Conservation (phyloP, 2,888 invertebrate genomes). For the Apoda limacodes region DNA sequence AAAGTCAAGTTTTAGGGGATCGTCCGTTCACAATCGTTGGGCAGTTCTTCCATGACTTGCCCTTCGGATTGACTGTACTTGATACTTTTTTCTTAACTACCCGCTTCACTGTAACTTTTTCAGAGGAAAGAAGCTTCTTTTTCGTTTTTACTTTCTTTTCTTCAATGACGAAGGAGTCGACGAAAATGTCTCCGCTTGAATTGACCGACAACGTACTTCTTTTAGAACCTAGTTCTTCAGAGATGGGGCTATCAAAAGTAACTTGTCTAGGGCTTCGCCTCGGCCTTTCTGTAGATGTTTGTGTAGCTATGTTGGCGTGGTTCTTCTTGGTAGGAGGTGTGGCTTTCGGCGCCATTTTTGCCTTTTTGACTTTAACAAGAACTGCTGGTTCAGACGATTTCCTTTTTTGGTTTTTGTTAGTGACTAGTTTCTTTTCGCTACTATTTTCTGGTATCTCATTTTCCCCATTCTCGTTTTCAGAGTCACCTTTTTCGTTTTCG, state of each 20-base stretch:
- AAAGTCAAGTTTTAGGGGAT: too few relatives aligned
- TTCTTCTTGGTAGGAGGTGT: conserved; percentile 54
- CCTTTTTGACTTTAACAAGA: conserved; percentile 41
- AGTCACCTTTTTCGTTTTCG: conserved; percentile 3
- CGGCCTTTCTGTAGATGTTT: conserved; percentile 42
- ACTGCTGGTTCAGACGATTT: conserved; percentile 42
- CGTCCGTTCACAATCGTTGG: conserved; percentile 48
- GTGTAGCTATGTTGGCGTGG: conserved; percentile 49
- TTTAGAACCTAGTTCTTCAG: conserved; percentile 36
- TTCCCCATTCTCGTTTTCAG: conserved; percentile 28
- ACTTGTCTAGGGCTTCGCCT: conserved; percentile 41
- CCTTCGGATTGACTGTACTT: conserved; percentile 33
- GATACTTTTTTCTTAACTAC: conserved; percentile 49
- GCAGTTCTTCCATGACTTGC: conserved; percentile 44
- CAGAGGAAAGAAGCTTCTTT: conserved; percentile 39
- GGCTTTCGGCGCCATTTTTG: conserved; percentile 38
- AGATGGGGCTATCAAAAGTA: conserved; percentile 50
- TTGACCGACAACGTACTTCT: conserved; percentile 28
- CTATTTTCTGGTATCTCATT: conserved; percentile 33
- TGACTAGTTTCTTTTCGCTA: conserved; percentile 20
- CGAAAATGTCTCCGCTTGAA: conserved; percentile 55
- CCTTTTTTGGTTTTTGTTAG: conserved; percentile 31
- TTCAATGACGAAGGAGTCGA: conserved; percentile 48
- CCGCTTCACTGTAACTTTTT: conserved; percentile 42
- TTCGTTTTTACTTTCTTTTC: conserved; percentile 44